phyloP scores from a whole-genome alignment of 2,888 invertebrate genomes.

The Iphiclides podalirius region DNA sequence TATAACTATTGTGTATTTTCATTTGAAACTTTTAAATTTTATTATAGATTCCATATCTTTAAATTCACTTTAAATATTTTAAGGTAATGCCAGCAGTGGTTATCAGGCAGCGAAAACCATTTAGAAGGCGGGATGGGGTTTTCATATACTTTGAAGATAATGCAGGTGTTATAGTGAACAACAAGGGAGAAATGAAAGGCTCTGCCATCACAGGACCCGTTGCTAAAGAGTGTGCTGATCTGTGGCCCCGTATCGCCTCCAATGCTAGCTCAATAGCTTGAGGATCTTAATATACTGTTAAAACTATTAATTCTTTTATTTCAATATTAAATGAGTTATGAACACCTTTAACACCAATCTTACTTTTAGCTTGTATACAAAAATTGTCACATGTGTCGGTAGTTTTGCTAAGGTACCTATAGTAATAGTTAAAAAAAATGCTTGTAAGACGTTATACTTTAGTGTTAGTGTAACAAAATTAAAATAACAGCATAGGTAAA shows the following conservation, averaged over 20 bases:
- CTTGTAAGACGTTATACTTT: too few relatives aligned
- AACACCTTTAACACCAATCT: too few relatives aligned
- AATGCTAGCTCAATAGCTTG: slow-evolving; percentile 99
- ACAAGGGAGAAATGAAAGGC: slow-evolving; percentile 99
- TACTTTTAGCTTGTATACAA: too few relatives aligned
- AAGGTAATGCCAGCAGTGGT: slow-evolving; percentile 99
- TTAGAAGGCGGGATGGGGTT: slow-evolving; percentile 98
- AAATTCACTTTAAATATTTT: too few relatives aligned
- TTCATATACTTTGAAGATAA: slow-evolving; percentile 99
- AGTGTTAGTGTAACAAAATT: too few relatives aligned
- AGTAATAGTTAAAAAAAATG: too few relatives aligned
- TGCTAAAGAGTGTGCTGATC: slow-evolving; percentile 99
- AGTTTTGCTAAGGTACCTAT: too few relatives aligned
- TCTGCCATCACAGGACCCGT: slow-evolving; percentile 99
- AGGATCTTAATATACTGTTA: slow-evolving; percentile 44
- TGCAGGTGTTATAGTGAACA: slow-evolving; percentile 99
- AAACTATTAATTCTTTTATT: slow-evolving; percentile 34
- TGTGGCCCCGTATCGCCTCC: slow-evolving; percentile 99
- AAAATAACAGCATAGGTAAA: too few relatives aligned
- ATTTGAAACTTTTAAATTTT: too few relatives aligned
- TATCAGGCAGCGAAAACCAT: slow-evolving; percentile 98
- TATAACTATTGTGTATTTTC: too few relatives aligned
- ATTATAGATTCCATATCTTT: too few relatives aligned
- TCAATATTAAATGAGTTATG: slow-evolving; percentile 8
- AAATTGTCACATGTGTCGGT: too few relatives aligned